Evolutionary conservation across 2,888 invertebrate species (phyloP).

Genomic region (Gnatocerus cornutus): DNA sequence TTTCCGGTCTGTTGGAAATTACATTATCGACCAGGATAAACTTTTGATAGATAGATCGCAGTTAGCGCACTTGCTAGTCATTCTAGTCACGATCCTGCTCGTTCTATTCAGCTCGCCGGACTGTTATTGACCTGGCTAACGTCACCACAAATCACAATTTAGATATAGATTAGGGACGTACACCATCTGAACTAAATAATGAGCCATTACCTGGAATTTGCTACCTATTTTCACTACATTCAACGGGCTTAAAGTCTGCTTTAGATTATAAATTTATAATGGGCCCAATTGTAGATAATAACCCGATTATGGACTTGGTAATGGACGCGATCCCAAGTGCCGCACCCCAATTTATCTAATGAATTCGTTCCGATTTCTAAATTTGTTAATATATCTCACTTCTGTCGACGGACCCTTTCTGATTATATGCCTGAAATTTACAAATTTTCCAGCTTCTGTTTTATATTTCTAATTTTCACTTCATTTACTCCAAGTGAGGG

Average conservation of each 20-base stretch:
- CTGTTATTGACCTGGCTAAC: slow-evolving; percentile 62
- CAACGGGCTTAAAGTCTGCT: slow-evolving; percentile 29
- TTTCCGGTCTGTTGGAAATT: slow-evolving; percentile 60
- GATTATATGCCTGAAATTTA: background rate
- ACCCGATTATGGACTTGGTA: slow-evolving; percentile 56
- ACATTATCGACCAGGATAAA: slow-evolving; percentile 64
- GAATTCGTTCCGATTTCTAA: slow-evolving; percentile 42
- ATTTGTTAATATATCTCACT: slow-evolving; percentile 43
- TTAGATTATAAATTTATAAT: slow-evolving; percentile 56
- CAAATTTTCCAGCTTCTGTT: background rate
- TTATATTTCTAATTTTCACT: background rate
- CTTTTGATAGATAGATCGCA: slow-evolving; percentile 65
- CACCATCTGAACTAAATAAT: slow-evolving; percentile 53
- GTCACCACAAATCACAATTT: slow-evolving; percentile 67
- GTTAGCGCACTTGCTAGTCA: slow-evolving; percentile 57
- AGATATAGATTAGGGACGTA: slow-evolving; percentile 53
- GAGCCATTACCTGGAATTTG: slow-evolving; percentile 51
- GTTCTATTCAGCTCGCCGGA: slow-evolving; percentile 56
- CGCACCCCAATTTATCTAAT: slow-evolving; percentile 53
- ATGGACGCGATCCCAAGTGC: slow-evolving; percentile 52
- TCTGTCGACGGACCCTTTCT: slow-evolving; percentile 7
- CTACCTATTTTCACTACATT: slow-evolving; percentile 47
- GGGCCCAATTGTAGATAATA: slow-evolving; percentile 55
- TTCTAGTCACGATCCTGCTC: slow-evolving; percentile 60
- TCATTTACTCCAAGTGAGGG: no score